Conservation (phyloP, 1,140 invertebrate genomes). For the Drosophila albomicans region DNA sequence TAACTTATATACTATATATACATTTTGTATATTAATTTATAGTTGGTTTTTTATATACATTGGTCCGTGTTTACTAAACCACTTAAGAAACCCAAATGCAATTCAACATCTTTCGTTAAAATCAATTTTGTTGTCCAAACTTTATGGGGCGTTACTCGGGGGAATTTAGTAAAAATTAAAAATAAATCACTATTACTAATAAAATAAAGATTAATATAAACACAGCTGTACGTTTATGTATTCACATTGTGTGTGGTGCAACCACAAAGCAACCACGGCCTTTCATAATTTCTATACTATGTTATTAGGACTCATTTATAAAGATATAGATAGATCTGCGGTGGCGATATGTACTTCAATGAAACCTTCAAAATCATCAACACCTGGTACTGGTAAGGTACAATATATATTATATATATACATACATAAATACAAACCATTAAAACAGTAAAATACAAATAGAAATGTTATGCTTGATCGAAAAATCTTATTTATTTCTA, state of each 20-base stretch:
- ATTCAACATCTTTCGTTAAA: conserved; percentile 45
- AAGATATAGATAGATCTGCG: too few species aligned
- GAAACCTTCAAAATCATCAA: background rate
- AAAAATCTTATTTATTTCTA: conserved; percentile 20
- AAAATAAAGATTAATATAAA: conserved; percentile 41
- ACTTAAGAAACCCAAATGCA: conserved; percentile 34
- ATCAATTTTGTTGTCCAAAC: conserved; percentile 36
- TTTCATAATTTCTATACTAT: too few species aligned
- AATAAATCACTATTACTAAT: conserved; percentile 65
- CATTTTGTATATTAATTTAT: conserved; percentile 30
- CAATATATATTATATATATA: background rate
- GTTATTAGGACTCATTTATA: too few species aligned
- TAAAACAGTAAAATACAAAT: background rate
- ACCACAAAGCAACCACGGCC: too few species aligned
- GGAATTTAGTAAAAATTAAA: conserved; percentile 49
- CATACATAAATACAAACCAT: background rate
- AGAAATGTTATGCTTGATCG: background rate
- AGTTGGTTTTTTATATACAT: conserved; percentile 1
- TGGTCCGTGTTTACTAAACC: conserved; percentile 23
- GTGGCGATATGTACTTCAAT: background rate
- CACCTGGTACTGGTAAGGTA: background rate
- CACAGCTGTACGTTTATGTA: background rate
- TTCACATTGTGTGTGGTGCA: background rate
- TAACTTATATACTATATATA: conserved; percentile 2
- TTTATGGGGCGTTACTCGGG: conserved; percentile 32